Percentiles rank a stretch among this genome's conserved stretches.
Evolutionary conservation across 2,888 invertebrate species (phyloP).

Genomic region (Hirtodrosophila alboralis): DNA sequence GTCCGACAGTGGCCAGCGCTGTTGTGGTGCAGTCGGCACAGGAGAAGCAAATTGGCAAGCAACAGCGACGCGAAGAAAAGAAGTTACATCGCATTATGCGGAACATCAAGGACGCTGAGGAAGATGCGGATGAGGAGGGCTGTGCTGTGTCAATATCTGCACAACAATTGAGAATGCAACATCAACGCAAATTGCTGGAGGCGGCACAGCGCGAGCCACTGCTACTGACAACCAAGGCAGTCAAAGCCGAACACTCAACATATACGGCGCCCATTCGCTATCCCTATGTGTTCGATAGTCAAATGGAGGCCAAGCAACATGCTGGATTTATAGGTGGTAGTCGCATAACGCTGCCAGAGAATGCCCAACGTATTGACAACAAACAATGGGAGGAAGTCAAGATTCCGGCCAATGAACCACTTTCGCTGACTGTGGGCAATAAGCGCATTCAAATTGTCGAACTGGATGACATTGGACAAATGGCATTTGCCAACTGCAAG

Average conservation of each 20-base stretch:
- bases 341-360: constrained; percentile 92
- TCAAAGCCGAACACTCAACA: constrained; percentile 59
- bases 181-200: constrained; percentile 81
- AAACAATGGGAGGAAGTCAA: constrained; percentile 93
- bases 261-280: constrained; percentile 86
- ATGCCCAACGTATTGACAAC: constrained; percentile 89
- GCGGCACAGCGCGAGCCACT: constrained; percentile 80
- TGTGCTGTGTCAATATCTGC: constrained; percentile 82
- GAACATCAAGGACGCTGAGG: constrained; percentile 69
- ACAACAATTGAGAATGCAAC: constrained; percentile 80
- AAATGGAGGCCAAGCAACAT: constrained; percentile 87
- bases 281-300: constrained; percentile 95
- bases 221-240: constrained; percentile 65
- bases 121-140: constrained; percentile 49
- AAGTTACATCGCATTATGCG: constrained; percentile 85
- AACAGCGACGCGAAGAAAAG: constrained; percentile 93
- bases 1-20: constrained; percentile 90
- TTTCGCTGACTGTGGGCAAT: constrained; percentile 87
- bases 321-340: constrained; percentile 91
- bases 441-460: constrained; percentile 86
- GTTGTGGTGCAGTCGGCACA: constrained; percentile 93
- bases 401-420: constrained; percentile 89
- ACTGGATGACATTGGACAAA: constrained; percentile 90
- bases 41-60: constrained; percentile 91
- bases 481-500: constrained; percentile 94